Conservation (phyloP, 2,797 vertebrate genomes). For the Aphelocoma californica region DNA sequence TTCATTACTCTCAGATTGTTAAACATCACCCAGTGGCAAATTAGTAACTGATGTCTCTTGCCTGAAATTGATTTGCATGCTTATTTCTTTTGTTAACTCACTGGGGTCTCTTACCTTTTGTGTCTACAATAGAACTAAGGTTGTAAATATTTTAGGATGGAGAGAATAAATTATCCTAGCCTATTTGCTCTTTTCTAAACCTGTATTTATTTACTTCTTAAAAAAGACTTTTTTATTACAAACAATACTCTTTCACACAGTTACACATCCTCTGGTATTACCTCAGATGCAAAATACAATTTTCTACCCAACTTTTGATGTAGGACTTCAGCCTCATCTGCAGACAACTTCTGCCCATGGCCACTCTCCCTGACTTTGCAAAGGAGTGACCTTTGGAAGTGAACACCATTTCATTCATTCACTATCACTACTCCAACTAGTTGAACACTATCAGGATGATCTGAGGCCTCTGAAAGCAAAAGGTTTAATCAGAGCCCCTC, state of each 20-base stretch:
- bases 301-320: background rate
- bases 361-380: background rate
- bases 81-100: background rate
- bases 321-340: background rate
- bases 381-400: background rate
- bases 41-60: background rate
- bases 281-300: background rate
- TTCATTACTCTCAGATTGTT: constrained; percentile 33
- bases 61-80: background rate
- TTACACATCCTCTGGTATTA: background rate
- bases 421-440: background rate
- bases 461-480: constrained; percentile 5
- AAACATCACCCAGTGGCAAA: constrained; percentile 36
- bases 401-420: background rate
- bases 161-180: background rate
- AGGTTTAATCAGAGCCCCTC: background rate
- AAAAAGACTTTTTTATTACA: background rate
- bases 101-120: background rate
- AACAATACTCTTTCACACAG: background rate
- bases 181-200: background rate
- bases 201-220: background rate
- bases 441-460: background rate
- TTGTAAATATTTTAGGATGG: background rate
- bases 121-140: background rate
- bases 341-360: background rate